phyloP scores from a whole-genome alignment of 2,113 vertebrate genomes.

The Corythornis madagascariensis region DNA sequence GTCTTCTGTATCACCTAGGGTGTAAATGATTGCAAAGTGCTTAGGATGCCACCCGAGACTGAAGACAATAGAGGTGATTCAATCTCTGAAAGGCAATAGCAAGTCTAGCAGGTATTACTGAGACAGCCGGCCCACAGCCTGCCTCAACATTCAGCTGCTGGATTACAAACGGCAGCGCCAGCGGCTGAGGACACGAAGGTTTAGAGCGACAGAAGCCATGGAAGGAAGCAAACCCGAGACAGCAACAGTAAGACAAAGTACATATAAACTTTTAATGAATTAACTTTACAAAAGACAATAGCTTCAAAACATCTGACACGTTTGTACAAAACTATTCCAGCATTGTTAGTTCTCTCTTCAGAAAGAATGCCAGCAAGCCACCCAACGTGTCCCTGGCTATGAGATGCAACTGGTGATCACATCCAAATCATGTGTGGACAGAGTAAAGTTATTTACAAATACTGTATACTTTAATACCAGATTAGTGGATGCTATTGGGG shows the following conservation, averaged over 20 bases:
- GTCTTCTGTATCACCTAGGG: neutral
- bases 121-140: neutral
- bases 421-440: constrained; percentile 78
- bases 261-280: constrained; percentile 95
- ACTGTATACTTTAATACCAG: constrained; percentile 71
- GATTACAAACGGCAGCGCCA: neutral
- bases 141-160: neutral
- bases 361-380: constrained; percentile 52
- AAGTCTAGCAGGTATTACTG: neutral
- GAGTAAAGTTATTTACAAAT: constrained; percentile 79
- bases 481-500: constrained; percentile 71
- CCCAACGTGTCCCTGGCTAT: constrained; percentile 62
- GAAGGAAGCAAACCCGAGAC: constrained; percentile 41
- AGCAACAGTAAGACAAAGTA: constrained; percentile 80
- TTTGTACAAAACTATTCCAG: constrained; percentile 91
- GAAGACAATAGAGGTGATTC: neutral
- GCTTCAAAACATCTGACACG: constrained; percentile 89
- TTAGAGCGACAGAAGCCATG: neutral
- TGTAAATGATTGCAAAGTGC: neutral
- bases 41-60: neutral
- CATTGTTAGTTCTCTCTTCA: constrained; percentile 73
- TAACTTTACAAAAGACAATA: constrained; percentile 89
- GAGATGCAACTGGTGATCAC: constrained; percentile 75
- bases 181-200: neutral
- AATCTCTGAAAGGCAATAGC: neutral